phyloP scores from a whole-genome alignment of 2,797 vertebrate genomes.

The Tragelaphus oryx region DNA sequence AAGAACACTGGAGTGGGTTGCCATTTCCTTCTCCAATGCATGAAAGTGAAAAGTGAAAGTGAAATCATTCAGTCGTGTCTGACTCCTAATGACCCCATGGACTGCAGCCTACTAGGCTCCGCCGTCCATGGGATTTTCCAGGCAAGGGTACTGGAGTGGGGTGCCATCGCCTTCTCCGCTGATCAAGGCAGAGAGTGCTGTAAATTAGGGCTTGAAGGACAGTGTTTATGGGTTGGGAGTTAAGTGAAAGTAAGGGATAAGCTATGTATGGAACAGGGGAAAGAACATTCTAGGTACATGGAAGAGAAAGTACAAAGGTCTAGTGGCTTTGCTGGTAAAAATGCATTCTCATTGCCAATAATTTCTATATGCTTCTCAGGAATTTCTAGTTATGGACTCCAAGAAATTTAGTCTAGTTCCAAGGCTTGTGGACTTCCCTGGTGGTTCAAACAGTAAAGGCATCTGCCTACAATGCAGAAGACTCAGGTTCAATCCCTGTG shows the following conservation, averaged over 20 bases:
- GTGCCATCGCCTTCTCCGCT: neutral
- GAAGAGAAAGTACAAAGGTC: neutral
- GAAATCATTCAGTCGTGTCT: too few species aligned
- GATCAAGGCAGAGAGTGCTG: neutral
- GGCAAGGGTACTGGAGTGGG: too few species aligned
- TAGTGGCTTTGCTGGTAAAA: neutral
- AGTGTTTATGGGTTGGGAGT: neutral
- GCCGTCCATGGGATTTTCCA: too few species aligned
- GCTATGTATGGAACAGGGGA: neutral
- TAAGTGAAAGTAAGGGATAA: neutral
- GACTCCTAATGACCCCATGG: too few species aligned
- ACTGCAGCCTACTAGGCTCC: too few species aligned
- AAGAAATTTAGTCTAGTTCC: neutral
- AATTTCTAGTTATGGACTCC: neutral
- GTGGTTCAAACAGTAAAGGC: rapidly evolving
- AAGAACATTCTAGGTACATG: neutral
- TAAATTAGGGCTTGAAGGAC: neutral
- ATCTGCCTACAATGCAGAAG: neutral
- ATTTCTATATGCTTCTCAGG: neutral
- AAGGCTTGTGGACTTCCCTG: neutral
- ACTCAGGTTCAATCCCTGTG: neutral
- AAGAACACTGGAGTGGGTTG: too few species aligned
- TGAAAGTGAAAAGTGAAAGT: too few species aligned
- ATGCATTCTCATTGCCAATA: neutral
- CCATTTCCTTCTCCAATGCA: too few species aligned